Base-by-base conservation (phyloP, 92 coral and sea anemone genomes). In the Porites rus region DNA sequence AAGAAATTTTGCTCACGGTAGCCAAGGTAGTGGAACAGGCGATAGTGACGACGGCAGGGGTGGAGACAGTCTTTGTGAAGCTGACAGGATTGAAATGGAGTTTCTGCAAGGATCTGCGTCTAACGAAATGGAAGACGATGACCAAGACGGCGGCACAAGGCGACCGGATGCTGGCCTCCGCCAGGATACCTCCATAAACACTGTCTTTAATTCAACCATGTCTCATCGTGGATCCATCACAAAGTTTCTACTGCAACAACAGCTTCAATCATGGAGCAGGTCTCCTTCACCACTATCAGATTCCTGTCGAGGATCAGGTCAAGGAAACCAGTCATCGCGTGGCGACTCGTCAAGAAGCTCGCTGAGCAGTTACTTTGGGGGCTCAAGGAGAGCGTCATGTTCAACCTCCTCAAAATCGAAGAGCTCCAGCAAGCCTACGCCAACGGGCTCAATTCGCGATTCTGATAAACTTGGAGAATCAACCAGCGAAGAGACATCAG, bases 221-320 rank as follows among this genome's bases (percentile, higher is more conserved):
- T 89, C 93, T 6, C 77, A 76, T 51, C 93, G 89, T 54, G 93
- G 93, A 2, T 89, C 93, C 69, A 73, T 75, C 72, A 80, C 90
- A 52, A 94, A 90, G 80, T 83, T 80, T 59, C 80, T 89, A 52
- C 51, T 87, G 14, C 82, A 90, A 31, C 91, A 84, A 51, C 93
- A 92, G 77, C 74, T 74, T 22, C 84, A 16, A n/a, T 77, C 92
- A 10, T 52, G 52, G 51, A 54, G 86, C 65, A 54, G 86, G 28
- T 14, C 69, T 3, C 10, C 76, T 18, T 10, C 77, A 4, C 86
- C 78, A 7, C 12, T 61, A 10, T 54, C 76, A 9, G 86, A 71
- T 16, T 81, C 78, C 4, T 73, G 64, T 11, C 77, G 86, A 25
- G 86, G 86, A 43, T 81, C 59, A 10, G 19, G 22, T 6, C 64